phyloP scores from a whole-genome alignment of 2,888 invertebrate species.

The Didymodactylos carnosus region DNA sequence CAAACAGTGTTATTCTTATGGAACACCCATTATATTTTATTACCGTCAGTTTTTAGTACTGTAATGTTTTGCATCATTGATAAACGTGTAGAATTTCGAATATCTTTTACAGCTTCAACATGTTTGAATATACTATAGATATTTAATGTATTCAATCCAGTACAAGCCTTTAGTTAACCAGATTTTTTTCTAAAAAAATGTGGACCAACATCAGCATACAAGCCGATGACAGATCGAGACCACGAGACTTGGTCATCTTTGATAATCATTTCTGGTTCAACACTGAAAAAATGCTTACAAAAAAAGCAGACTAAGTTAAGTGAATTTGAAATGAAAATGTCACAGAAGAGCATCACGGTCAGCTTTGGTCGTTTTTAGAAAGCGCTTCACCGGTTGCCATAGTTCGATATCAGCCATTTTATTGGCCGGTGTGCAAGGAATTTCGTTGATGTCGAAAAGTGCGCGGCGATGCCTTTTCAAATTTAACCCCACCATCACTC shows the following conservation, averaged over 20 bases:
- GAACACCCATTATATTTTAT: too few relatives aligned
- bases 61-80: not conserved
- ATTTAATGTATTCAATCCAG: constrained; percentile 9
- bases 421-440: constrained; percentile 24
- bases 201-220: not conserved
- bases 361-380: too few relatives aligned
- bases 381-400: constrained; percentile 30
- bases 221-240: not conserved
- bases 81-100: not conserved
- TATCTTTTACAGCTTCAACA: constrained; percentile 13
- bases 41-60: not conserved
- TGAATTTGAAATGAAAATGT: too few relatives aligned
- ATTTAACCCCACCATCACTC: too few relatives aligned
- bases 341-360: too few relatives aligned
- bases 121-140: constrained; percentile 13
- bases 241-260: constrained; percentile 29
- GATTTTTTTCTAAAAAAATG: not conserved
- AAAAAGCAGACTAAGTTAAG: too few relatives aligned
- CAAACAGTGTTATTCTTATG: too few relatives aligned
- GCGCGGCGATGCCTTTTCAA: too few relatives aligned
- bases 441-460: constrained; percentile 26
- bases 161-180: constrained; percentile 10
- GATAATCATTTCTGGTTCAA: constrained; percentile 28
- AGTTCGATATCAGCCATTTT: constrained; percentile 30
- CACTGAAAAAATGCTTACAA: constrained; percentile 31